phyloP scores from a whole-genome alignment of 2,888 invertebrate species.

The Agrenia bidenticulata region DNA sequence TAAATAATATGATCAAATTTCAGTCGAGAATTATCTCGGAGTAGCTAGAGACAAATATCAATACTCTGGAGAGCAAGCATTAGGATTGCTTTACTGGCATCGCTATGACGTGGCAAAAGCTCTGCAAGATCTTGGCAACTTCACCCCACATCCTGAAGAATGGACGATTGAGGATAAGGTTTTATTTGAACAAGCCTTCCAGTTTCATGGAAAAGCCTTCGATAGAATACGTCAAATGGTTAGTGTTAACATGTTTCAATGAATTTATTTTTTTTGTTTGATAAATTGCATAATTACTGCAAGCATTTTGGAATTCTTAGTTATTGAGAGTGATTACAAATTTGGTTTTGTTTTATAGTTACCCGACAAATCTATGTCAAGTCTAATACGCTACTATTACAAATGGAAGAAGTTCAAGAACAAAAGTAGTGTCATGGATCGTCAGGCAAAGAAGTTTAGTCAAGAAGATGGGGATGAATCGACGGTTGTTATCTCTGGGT shows the following conservation, averaged over 20 bases:
- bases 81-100: slow-evolving; percentile 98
- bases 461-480: slow-evolving; percentile 47
- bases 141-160: slow-evolving; percentile 95
- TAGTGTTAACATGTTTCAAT: no score
- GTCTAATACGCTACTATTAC: slow-evolving; percentile 95
- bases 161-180: slow-evolving; percentile 99
- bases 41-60: slow-evolving; percentile 96
- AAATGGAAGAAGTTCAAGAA: slow-evolving; percentile 96
- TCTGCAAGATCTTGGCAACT: slow-evolving; percentile 89
- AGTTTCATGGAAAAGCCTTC: slow-evolving; percentile 97
- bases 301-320: not conserved
- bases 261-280: no score
- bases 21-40: slow-evolving; percentile 93
- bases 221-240: slow-evolving; percentile 97
- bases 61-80: slow-evolving; percentile 94
- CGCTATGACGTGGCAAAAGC: slow-evolving; percentile 93
- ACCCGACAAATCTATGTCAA: slow-evolving; percentile 94
- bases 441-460: slow-evolving; percentile 68
- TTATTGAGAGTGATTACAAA: not conserved
- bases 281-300: not conserved
- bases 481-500: slow-evolving; percentile 21
- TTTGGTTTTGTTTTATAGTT: slow-evolving; percentile 64
- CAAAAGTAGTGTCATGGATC: slow-evolving; percentile 90
- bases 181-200: slow-evolving; percentile 95
- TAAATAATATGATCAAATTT: no score